Percentiles rank a stretch among this genome's conserved stretches.
phyloP scores from a whole-genome alignment of 2,797 vertebrate genomes.

The Sternarchorhynchus goeldii region DNA sequence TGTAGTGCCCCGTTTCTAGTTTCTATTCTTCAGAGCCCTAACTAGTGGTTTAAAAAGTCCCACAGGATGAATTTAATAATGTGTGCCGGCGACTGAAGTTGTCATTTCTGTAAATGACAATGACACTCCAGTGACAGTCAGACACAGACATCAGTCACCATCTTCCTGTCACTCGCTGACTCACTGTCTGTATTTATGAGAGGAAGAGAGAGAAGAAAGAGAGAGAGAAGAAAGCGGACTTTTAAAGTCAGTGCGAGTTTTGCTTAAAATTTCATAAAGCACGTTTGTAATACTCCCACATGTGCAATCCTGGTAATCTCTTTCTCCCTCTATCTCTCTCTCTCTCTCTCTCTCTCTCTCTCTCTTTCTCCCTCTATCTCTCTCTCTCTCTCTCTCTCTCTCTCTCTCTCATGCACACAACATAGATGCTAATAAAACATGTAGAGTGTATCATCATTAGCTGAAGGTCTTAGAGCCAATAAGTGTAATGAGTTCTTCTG shows the following conservation, averaged over 20 bases:
- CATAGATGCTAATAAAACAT: conserved; percentile 31
- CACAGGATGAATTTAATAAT: conserved; percentile 26
- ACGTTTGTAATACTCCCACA: neutral
- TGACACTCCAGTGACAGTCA: neutral
- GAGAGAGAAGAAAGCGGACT: neutral
- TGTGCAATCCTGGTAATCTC: neutral
- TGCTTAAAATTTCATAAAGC: neutral
- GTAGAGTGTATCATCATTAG: conserved; percentile 30
- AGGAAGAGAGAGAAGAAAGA: neutral
- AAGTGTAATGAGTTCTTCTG: conserved; percentile 25
- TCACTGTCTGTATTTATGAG: too few relatives aligned
- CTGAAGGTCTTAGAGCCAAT: conserved; percentile 23
- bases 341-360: conserved; percentile 1
- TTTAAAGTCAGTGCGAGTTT: too few relatives aligned
- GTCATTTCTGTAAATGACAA: conserved; percentile 41
- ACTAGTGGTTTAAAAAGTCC: neutral
- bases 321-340: too few relatives aligned
- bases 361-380: too few relatives aligned
- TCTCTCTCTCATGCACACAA: neutral
- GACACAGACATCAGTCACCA: conserved; percentile 4
- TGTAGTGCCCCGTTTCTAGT: too few relatives aligned
- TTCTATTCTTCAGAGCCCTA: neutral
- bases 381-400: conserved; percentile 5
- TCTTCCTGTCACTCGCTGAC: neutral
- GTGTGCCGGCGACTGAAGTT: conserved; percentile 23